Evolutionary conservation across 2,888 invertebrate genomes (phyloP), one percentile per base, ranked within the genome.

Genomic region (Galerucella pusilla): DNA sequence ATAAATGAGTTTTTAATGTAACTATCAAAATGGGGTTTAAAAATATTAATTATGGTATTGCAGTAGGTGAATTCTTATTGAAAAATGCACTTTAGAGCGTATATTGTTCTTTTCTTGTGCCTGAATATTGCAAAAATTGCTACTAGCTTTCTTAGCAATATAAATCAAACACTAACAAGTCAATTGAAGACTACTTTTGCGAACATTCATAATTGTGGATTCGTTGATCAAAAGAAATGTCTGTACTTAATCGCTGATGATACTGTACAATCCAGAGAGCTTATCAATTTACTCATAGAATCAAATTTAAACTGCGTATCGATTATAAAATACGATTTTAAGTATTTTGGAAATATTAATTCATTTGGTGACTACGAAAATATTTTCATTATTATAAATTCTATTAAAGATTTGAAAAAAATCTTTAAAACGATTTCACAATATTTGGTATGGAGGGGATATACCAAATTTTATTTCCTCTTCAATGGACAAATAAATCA

Each of bases 401-500:
- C 67, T 11, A n/a, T 63, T 61, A n/a, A 72, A 1, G 28, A 59
- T 59, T 46, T 72, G 60, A 54, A 28, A 3, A n/a, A 60, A 10
- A 45, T 25, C 25, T 12, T 28, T 0, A 35, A 35, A 28, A 59
- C n/a, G 11, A 45, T 73, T 25, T 42, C 63, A 2, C 45, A 63
- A 52, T 61, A 52, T 42, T 14, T 20, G 12, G 20, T 68, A 6
- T 73, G 73, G 73, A 12, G 45, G 25, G 28, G 49, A 14, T 25
- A 11, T 2, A 73, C 63, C 6, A 73, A 20, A 54, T 54, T 45
- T n/a, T 73, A 73, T 54, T 68, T 73, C 25, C 10, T 73, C 25
- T 45, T 68, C 11, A 63, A 52, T 46, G 20, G 20, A 46, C 16
- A 61, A 25, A 63, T 28, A 68, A 60, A 49, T 14, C 46, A n/a